Conservation (phyloP, 2,113 vertebrate genomes). For the Astur gentilis region DNA sequence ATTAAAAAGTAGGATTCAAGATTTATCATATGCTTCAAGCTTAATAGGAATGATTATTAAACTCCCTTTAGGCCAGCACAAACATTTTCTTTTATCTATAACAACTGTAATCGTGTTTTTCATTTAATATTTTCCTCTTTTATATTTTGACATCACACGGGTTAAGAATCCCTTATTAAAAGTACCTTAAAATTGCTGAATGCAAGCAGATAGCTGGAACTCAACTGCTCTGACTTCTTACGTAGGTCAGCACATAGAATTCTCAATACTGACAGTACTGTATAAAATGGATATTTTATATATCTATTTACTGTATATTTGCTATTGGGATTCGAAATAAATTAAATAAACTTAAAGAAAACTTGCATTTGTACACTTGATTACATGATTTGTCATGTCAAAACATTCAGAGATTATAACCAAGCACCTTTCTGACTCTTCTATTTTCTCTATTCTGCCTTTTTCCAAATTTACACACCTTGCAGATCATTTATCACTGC, state of each 20-base stretch:
- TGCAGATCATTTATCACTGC: background rate
- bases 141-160: background rate
- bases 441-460: background rate
- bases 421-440: background rate
- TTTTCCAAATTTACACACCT: background rate
- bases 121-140: background rate
- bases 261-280: constrained; percentile 59
- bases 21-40: constrained; percentile 44
- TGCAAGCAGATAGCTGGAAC: constrained; percentile 40
- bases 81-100: constrained; percentile 1
- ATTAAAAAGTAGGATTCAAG: background rate
- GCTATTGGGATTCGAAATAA: constrained; percentile 50
- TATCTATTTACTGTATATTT: constrained; percentile 65
- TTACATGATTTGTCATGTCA: background rate
- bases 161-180: background rate
- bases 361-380: background rate
- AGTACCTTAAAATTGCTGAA: background rate
- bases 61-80: constrained; percentile 43
- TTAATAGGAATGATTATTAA: constrained; percentile 51
- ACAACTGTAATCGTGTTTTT: background rate
- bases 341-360: constrained; percentile 50
- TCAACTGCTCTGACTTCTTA: background rate
- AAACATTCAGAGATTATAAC: background rate
- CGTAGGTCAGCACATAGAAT: background rate
- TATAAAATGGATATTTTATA: constrained; percentile 41